Evolutionary conservation across 1,140 invertebrate species (phyloP).

Genomic region (Drosophila albomicans): DNA sequence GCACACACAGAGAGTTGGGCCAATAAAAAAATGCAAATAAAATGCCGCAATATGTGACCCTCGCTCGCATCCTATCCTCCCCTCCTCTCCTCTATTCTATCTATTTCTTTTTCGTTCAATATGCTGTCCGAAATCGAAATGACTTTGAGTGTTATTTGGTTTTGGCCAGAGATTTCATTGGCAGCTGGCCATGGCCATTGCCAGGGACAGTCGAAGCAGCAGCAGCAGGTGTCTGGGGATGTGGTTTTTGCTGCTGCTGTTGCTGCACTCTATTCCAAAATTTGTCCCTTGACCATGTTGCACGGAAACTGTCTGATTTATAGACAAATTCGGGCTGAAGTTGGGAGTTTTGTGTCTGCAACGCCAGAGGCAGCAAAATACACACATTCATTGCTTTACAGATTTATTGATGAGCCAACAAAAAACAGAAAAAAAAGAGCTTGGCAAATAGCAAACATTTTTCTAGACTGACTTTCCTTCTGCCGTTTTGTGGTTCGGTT

Average conservation of each 20-base stretch:
- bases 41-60: conserved; percentile 73
- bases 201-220: conserved; percentile 46
- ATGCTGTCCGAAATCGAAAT: conserved; percentile 70
- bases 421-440: conserved; percentile 30
- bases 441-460: conserved; percentile 47
- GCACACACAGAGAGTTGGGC: conserved; percentile 28
- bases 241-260: conserved; percentile 4
- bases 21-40: conserved; percentile 80
- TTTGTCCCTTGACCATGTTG: conserved; percentile 53
- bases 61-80: conserved; percentile 15
- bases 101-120: not conserved
- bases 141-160: conserved; percentile 80
- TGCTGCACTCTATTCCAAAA: conserved; percentile 40
- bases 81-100: not conserved
- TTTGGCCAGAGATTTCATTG: conserved; percentile 77
- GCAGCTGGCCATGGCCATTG: conserved; percentile 59
- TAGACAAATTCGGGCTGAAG: conserved; percentile 42
- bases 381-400: conserved; percentile 33
- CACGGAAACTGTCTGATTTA: conserved; percentile 73
- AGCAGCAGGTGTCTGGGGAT: conserved; percentile 73
- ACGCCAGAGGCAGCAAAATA: conserved; percentile 51
- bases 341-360: conserved; percentile 59
- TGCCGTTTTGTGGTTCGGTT: conserved; percentile 54
- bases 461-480: conserved; percentile 22
- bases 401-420: conserved; percentile 80